Conservation (phyloP, 2,888 invertebrate genomes). For the Calephelis perditalis region DNA sequence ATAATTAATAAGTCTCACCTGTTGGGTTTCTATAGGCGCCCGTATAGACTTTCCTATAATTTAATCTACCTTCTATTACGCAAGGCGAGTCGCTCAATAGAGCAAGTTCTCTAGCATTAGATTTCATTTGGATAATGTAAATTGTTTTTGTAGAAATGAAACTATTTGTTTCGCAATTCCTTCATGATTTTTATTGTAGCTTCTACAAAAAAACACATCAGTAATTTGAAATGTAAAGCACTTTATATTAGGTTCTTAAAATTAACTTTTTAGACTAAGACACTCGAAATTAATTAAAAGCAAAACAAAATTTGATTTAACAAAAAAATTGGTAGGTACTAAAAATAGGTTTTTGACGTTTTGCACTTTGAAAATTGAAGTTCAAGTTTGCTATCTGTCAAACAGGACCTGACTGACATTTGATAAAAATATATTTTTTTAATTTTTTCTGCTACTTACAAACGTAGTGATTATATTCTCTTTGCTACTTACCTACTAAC, state of each 20-base stretch:
- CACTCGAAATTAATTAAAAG: too few species aligned
- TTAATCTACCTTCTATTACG: conserved; percentile 84
- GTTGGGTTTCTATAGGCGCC: conserved; percentile 73
- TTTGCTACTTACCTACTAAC: too few species aligned
- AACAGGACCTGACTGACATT: too few species aligned
- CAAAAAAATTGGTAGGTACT: not conserved
- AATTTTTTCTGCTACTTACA: too few species aligned
- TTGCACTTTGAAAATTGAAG: not conserved
- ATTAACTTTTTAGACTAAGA: too few species aligned
- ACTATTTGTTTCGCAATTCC: conserved; percentile 4
- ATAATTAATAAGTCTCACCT: conserved; percentile 40
- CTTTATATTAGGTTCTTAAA: not conserved
- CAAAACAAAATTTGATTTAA: too few species aligned
- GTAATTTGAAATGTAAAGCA: not conserved
- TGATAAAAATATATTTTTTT: too few species aligned
- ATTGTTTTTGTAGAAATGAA: conserved; percentile 7
- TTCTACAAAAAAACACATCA: not conserved
- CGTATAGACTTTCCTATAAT: conserved; percentile 81
- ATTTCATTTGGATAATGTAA: conserved; percentile 77
- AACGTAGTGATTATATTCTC: too few species aligned
- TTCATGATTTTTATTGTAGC: not conserved
- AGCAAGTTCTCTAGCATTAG: conserved; percentile 83
- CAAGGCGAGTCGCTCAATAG: conserved; percentile 79
- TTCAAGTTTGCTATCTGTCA: not conserved
- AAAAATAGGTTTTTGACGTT: conserved; percentile 8